Percentiles rank a stretch among this genome's conserved stretches.
These are phyloP conservation scores for Antheraea yamamai DNA, from an alignment of 2,888 invertebrate species.

Conservation along the genomic window DNA sequence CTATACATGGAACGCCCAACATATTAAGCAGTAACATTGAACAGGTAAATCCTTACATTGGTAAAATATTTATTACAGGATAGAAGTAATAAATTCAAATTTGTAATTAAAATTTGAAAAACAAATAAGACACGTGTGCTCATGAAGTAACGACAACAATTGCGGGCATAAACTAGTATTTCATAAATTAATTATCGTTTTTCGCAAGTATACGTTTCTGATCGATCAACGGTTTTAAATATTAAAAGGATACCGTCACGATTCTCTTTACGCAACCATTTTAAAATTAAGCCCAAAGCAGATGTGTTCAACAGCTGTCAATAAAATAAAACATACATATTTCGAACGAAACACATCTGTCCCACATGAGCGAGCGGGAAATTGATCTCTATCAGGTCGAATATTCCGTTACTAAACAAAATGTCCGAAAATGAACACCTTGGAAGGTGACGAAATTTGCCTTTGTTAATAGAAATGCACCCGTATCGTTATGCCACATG, in stretches of 20 bases:
- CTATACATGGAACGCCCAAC: too few relatives aligned
- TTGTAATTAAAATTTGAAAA: too few relatives aligned
- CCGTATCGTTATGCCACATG: conserved; percentile 64
- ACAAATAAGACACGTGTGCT: too few relatives aligned
- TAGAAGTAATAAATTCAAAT: too few relatives aligned
- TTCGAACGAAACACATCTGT: conserved; percentile 15
- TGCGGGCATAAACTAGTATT: not conserved
- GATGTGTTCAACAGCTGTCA: conserved; percentile 20
- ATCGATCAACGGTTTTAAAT: not conserved
- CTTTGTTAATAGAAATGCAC: conserved; percentile 25
- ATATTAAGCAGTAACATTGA: too few relatives aligned
- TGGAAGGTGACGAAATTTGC: conserved; percentile 16
- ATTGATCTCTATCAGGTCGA: conserved; percentile 18
- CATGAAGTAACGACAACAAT: too few relatives aligned
- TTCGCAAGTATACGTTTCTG: not conserved
- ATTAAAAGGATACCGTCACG: not conserved
- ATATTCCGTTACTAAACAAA: conserved; percentile 14
- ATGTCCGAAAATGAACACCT: not conserved
- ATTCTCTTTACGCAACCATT: not conserved
- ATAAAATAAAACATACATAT: not conserved
- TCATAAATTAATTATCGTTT: not conserved
- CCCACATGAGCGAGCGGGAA: conserved; percentile 2
- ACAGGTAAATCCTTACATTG: too few relatives aligned
- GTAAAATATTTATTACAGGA: too few relatives aligned
- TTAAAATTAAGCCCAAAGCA: conserved; percentile 12